These are phyloP conservation scores for Liasis olivaceus DNA, from an alignment of 2,797 vertebrate species.

Conservation along the genomic window DNA sequence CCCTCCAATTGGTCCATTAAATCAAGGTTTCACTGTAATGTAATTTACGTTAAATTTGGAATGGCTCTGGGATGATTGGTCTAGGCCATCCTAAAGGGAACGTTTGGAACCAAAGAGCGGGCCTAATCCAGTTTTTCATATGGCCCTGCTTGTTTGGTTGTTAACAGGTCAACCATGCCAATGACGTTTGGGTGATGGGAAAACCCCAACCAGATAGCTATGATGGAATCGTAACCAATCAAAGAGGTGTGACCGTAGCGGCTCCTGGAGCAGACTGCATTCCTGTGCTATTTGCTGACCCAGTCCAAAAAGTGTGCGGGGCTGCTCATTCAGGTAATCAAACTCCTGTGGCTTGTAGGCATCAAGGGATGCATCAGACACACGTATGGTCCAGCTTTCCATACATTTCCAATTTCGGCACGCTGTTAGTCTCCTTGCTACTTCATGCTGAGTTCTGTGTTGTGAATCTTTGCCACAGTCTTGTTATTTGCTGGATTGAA, in stretches of 20 bases:
- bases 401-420: neutral
- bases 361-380: neutral
- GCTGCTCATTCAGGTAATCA: constrained; percentile 89
- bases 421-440: neutral
- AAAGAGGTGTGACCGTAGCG: constrained; percentile 79
- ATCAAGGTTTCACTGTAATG: too few species aligned
- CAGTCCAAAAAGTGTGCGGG: constrained; percentile 84
- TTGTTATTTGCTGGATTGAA: neutral
- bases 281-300: constrained; percentile 89
- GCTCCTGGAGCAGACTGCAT: constrained; percentile 95
- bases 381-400: neutral
- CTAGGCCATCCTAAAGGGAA: neutral
- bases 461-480: too few species aligned
- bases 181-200: constrained; percentile 83
- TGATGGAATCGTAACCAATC: constrained; percentile 87
- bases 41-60: too few species aligned
- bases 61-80: neutral
- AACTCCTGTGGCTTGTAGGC: neutral
- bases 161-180: constrained; percentile 84
- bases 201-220: constrained; percentile 81
- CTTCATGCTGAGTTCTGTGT: too few species aligned
- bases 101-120: neutral
- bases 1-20: too few species aligned
- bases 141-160: constrained; percentile 30
- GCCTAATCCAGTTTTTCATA: constrained; percentile 6